Conservation (phyloP, 2,888 invertebrate species). For the Sympetrum striolatum region DNA sequence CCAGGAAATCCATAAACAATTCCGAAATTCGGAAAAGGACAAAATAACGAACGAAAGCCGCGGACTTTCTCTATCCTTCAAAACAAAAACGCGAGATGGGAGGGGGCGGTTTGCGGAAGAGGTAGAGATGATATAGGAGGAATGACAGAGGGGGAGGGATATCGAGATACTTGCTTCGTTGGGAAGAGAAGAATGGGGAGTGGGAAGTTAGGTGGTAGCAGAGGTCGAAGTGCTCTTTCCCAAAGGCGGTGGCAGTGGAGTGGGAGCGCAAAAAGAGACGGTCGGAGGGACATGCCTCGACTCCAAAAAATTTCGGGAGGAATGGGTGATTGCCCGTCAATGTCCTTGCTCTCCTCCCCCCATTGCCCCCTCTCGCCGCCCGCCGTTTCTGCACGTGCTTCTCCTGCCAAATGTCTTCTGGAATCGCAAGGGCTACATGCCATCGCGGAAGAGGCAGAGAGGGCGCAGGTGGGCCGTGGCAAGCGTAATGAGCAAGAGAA, state of each 20-base stretch:
- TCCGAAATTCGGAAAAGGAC: neutral
- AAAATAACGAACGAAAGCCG: neutral
- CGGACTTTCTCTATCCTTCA: neutral
- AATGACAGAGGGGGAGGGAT: neutral
- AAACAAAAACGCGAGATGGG: neutral
- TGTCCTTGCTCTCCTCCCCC: conserved; percentile 21
- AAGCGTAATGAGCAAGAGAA: conserved; percentile 34
- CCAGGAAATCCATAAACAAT: too few species aligned
- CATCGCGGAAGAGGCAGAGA: neutral
- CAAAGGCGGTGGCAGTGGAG: neutral
- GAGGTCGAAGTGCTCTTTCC: neutral
- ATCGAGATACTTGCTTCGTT: neutral
- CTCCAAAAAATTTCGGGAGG: conserved; percentile 7
- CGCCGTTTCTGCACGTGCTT: conserved; percentile 15
- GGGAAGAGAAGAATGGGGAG: neutral
- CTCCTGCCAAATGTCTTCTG: neutral
- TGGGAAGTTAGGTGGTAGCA: neutral
- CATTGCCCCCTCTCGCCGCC: neutral
- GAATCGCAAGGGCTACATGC: conserved; percentile 9
- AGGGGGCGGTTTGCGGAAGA: neutral
- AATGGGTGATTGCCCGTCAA: conserved; percentile 40
- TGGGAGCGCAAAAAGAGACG: neutral
- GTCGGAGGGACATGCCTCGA: conserved; percentile 21
- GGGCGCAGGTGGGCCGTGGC: conserved; percentile 24
- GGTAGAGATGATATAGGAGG: neutral